Evolutionary conservation across 2,888 invertebrate species (phyloP).

Genomic region (Amiota communis): DNA sequence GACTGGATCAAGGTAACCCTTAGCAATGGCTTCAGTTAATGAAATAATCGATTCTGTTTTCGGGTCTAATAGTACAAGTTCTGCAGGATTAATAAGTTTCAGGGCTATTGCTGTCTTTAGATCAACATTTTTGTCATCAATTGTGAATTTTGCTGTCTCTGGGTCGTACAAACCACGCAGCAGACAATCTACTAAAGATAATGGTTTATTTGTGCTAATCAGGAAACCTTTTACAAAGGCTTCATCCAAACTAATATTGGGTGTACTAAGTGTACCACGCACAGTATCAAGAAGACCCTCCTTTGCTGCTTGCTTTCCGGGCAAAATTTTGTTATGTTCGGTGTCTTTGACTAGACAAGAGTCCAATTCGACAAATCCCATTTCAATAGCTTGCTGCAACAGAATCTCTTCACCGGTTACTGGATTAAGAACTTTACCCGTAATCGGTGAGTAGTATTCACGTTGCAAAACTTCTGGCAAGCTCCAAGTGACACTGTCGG

Average conservation of each 20-base stretch:
- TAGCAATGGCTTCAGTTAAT: constrained; percentile 84
- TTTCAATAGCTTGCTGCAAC: constrained; percentile 82
- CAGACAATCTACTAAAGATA: constrained; percentile 87
- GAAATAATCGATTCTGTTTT: constrained; percentile 86
- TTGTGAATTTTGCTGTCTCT: constrained; percentile 81
- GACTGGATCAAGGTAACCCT: constrained; percentile 84
- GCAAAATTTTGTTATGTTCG: constrained; percentile 78
- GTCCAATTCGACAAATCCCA: constrained; percentile 81
- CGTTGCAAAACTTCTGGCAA: constrained; percentile 83
- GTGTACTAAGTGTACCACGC: constrained; percentile 80
- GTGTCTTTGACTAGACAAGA: constrained; percentile 84
- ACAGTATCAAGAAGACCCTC: constrained; percentile 81
- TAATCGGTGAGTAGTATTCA: constrained; percentile 83
- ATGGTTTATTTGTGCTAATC: constrained; percentile 84
- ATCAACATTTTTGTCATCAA: constrained; percentile 81
- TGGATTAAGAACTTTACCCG: constrained; percentile 85
- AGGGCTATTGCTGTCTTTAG: constrained; percentile 83
- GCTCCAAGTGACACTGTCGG: constrained; percentile 81
- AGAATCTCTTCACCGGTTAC: constrained; percentile 83
- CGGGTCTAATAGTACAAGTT: constrained; percentile 86
- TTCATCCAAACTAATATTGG: constrained; percentile 82
- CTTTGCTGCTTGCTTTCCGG: constrained; percentile 81
- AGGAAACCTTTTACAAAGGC: constrained; percentile 88
- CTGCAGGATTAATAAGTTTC: constrained; percentile 84
- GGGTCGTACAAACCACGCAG: constrained; percentile 86